Percentiles rank a stretch among this genome's conserved stretches.
These are phyloP conservation scores for Spilarctia lutea DNA, from an alignment of 2,888 invertebrate species.

Conservation along the genomic window DNA sequence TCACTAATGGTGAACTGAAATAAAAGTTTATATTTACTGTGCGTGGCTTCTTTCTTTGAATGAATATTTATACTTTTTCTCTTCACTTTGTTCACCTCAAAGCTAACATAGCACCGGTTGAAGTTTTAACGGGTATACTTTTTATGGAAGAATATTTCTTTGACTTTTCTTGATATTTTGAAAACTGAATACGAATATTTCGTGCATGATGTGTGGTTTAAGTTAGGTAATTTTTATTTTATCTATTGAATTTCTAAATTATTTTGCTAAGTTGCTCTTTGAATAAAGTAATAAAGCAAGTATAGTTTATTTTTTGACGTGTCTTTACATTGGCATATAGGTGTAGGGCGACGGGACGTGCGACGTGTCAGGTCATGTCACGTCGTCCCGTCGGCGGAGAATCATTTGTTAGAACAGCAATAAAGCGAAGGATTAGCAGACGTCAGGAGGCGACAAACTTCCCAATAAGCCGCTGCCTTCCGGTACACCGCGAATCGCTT, in stretches of 20 bases:
- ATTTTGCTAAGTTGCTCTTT: slow-evolving; percentile 2
- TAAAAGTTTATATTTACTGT: slow-evolving; percentile 85
- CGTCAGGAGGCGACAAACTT: slow-evolving; percentile 77
- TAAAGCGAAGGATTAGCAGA: slow-evolving; percentile 79
- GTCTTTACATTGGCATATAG: slow-evolving; percentile 45
- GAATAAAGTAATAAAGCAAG: slow-evolving; percentile 16
- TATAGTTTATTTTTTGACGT: slow-evolving; percentile 34
- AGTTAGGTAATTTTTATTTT: slow-evolving; percentile 33
- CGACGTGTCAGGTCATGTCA: slow-evolving; percentile 57
- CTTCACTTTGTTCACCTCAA: slow-evolving; percentile 78
- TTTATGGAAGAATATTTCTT: slow-evolving; percentile 70
- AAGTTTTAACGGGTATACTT: slow-evolving; percentile 75
- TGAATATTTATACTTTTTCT: slow-evolving; percentile 83
- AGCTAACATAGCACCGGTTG: slow-evolving; percentile 57
- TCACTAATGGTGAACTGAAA: slow-evolving; percentile 78
- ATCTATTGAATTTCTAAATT: slow-evolving; percentile 5
- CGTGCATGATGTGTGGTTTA: slow-evolving; percentile 41
- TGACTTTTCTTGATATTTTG: slow-evolving; percentile 64
- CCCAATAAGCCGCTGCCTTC: slow-evolving; percentile 78
- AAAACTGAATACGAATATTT: slow-evolving; percentile 57
- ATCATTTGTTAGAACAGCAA: slow-evolving; percentile 81
- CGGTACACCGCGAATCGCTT: slow-evolving; percentile 75
- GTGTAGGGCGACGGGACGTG: slow-evolving; percentile 35
- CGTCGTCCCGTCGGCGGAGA: slow-evolving; percentile 51
- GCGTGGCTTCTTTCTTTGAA: slow-evolving; percentile 75